Evolutionary conservation across 2,113 vertebrate genomes (phyloP).

Genomic region (Epinephelus fuscoguttatus): DNA sequence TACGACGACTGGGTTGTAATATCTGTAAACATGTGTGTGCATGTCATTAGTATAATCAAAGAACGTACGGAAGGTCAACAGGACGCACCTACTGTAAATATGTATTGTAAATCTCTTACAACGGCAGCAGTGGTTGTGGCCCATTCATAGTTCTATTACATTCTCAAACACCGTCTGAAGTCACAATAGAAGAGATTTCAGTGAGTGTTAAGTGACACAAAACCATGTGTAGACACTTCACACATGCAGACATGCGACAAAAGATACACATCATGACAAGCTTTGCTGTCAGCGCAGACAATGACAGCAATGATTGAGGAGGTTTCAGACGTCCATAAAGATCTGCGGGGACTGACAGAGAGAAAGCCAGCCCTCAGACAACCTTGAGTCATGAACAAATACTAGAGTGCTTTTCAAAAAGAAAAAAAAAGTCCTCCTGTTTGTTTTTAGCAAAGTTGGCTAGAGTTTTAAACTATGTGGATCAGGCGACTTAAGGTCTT

Average conservation of each 20-base stretch:
- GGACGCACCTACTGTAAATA: slow-evolving; percentile 37
- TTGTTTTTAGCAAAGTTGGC: neutral
- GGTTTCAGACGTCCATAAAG: slow-evolving; percentile 1
- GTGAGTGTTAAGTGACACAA: neutral
- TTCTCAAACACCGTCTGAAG: neutral
- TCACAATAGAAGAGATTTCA: slow-evolving; percentile 33
- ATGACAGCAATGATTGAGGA: slow-evolving; percentile 11
- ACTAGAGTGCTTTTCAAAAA: neutral
- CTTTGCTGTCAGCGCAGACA: slow-evolving; percentile 31
- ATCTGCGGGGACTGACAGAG: slow-evolving; percentile 5
- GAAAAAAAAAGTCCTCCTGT: neutral
- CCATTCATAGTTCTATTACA: neutral
- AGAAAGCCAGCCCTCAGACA: slow-evolving; percentile 2
- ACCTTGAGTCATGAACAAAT: slow-evolving; percentile 28
- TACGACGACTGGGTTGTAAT: neutral
- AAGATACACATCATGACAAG: slow-evolving; percentile 15
- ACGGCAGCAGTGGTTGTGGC: neutral
- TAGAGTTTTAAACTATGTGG: neutral
- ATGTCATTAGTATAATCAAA: slow-evolving; percentile 41
- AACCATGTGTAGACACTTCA: neutral
- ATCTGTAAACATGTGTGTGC: neutral
- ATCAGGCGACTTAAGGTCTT: neutral
- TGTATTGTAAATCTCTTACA: slow-evolving; percentile 10
- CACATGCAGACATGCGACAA: slow-evolving; percentile 2
- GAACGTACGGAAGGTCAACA: neutral